Evolutionary conservation across 1,140 invertebrate species (phyloP).

Genomic region (Drosophila quadrilineata): DNA sequence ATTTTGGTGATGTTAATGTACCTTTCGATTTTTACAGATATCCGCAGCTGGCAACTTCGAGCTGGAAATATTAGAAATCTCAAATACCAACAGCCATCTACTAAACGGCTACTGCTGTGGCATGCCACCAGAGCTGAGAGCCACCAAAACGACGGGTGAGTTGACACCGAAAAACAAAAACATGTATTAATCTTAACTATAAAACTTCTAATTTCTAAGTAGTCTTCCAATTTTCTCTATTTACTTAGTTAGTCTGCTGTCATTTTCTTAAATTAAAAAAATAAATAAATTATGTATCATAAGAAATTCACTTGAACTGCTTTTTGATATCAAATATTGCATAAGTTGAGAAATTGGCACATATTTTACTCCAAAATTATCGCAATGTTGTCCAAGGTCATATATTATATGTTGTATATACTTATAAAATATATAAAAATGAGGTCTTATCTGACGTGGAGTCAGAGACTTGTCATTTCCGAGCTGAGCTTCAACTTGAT

Average conservation of each 20-base stretch:
- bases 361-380: slow-evolving; percentile 10
- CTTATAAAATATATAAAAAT: no score
- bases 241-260: no score
- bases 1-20: slow-evolving; percentile 49
- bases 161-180: slow-evolving; percentile 15
- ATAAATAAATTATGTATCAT: background rate
- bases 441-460: no score
- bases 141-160: slow-evolving; percentile 82
- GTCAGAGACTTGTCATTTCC: no score
- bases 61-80: slow-evolving; percentile 93
- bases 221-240: no score
- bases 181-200: background rate
- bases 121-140: slow-evolving; percentile 82
- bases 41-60: slow-evolving; percentile 90
- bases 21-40: slow-evolving; percentile 71
- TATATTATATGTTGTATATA: no score
- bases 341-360: slow-evolving; percentile 12
- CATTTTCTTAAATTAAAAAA: no score
- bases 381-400: slow-evolving; percentile 16
- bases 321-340: background rate
- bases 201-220: background rate
- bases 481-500: no score
- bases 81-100: slow-evolving; percentile 91
- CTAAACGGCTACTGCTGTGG: slow-evolving; percentile 92
- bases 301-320: background rate